Evolutionary conservation across 2,113 vertebrate genomes (phyloP).

Genomic region (Crotalus viridis): DNA sequence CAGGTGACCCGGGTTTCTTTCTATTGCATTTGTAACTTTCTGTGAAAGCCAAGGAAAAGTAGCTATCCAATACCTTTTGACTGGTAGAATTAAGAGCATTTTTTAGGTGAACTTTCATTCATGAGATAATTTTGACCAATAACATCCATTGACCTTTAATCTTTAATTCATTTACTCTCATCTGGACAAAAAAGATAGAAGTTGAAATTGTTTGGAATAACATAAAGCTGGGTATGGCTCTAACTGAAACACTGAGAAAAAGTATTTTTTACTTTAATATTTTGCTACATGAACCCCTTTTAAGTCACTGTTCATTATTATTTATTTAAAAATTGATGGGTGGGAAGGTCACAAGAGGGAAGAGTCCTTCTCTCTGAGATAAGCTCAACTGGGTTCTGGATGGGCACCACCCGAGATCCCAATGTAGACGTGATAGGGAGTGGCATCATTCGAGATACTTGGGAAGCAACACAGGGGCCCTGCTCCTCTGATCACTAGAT

Average conservation of each 20-base stretch:
- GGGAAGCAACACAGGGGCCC: background rate
- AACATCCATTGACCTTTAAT: background rate
- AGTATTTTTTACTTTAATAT: background rate
- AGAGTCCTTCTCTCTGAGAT: background rate
- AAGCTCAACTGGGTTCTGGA: background rate
- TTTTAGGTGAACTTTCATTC: background rate
- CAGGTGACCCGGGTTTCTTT: background rate
- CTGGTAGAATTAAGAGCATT: background rate
- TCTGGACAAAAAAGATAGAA: background rate
- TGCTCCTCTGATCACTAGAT: background rate
- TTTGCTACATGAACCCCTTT: background rate
- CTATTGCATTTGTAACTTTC: background rate
- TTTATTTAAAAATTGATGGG: background rate
- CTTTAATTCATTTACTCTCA: background rate
- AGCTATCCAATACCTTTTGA: background rate
- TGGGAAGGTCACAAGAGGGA: background rate
- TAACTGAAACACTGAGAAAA: background rate
- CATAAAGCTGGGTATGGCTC: background rate
- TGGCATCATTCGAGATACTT: background rate
- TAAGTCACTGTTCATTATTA: background rate
- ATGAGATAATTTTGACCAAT: background rate
- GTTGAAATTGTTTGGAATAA: background rate
- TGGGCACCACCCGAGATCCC: background rate
- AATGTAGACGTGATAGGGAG: background rate
- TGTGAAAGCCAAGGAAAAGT: background rate